Base-by-base conservation (phyloP, 2,888 invertebrate species). In the Drosophila putrida region DNA sequence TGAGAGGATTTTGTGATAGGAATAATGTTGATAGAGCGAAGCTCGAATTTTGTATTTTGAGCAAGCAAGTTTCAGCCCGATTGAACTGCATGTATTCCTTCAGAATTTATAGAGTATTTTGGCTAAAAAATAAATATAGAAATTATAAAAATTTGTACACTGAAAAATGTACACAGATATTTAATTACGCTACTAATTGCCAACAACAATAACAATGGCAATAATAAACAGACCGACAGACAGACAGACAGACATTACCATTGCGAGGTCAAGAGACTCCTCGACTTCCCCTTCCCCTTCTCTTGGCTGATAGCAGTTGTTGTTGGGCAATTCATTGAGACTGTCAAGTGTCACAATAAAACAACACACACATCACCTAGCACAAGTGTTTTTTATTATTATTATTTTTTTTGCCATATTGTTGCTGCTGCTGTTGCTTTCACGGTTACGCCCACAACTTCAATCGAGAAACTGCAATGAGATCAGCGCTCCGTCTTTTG, bases 101-200 rank as follows among this genome's bases (percentile, higher is more conserved):
- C 3, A 28, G 8, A 28, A 28, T 28, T 31, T 31, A 31, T 9
- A 31, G 72, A 59, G 72, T 71, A 72, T 72, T 31, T 6, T 0
- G 10, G 0, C 44, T 11, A 27, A 11, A 11, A 41, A 66, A 53
- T 39, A 60, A 53, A 39, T 53, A 64, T 41, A 15, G 9, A 65
- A 50, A 35, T 50, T 28, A 64, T 51, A 43, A n/a, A 60, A 51
- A 66, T 53, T 36, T 20, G 47, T 39, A 44, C 47, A 71, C 53
- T 47, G 49, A 66, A 71, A 80, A 65, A 66, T 76, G 62, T 81
- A 80, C 75, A 75, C 71, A 85, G 79, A 79, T 88, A 85, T 80
- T 88, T 85, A 85, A 85, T 88, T 88, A 85, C 70, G 81, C 81
- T 80, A 83, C 85, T 85, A 85, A 85, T 85, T 85, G 84, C 75